A percentile compares a stretch with the other conserved stretches of the same genome.
These are phyloP conservation scores for Anabacerthia variegaticeps DNA, from an alignment of 2,797 vertebrate genomes.

Conservation along the genomic window DNA sequence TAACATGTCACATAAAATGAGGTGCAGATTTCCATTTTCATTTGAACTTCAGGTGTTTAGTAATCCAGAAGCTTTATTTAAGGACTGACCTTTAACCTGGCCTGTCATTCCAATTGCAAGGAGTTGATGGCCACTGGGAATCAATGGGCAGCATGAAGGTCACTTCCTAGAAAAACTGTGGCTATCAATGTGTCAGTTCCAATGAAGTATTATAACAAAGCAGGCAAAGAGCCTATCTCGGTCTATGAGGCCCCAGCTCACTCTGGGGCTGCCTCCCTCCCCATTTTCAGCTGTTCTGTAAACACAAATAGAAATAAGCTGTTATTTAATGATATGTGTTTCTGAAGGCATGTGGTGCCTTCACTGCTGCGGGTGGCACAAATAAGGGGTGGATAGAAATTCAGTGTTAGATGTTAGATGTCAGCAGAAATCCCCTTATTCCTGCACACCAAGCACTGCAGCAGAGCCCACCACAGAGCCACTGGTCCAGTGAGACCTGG, in stretches of 20 bases:
- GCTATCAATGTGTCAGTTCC: conserved; percentile 86
- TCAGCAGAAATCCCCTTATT: background rate
- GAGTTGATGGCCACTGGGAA: conserved; percentile 82
- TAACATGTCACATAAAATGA: conserved; percentile 72
- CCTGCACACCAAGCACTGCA: background rate
- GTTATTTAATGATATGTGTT: background rate
- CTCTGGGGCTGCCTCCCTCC: background rate
- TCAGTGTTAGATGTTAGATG: fast-evolving
- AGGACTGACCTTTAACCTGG: conserved; percentile 85
- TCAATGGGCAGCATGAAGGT: conserved; percentile 86
- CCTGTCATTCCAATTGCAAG: conserved; percentile 81
- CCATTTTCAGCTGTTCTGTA: background rate
- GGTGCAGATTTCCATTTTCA: conserved; percentile 83
- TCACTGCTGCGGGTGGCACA: background rate
- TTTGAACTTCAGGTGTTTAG: conserved; percentile 79
- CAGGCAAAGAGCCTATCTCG: conserved; percentile 69
- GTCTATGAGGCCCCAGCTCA: background rate
- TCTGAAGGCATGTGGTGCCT: background rate
- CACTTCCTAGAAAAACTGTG: conserved; percentile 84
- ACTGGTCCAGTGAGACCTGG: background rate
- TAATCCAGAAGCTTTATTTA: conserved; percentile 86
- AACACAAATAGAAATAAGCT: conserved; percentile 40
- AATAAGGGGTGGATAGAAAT: background rate
- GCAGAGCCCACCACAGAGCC: fast-evolving
- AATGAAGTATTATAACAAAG: conserved; percentile 84